These are phyloP conservation scores for Sclerodermus sp. DNA, from an alignment of 2,888 invertebrate genomes.

Conservation along the genomic window DNA sequence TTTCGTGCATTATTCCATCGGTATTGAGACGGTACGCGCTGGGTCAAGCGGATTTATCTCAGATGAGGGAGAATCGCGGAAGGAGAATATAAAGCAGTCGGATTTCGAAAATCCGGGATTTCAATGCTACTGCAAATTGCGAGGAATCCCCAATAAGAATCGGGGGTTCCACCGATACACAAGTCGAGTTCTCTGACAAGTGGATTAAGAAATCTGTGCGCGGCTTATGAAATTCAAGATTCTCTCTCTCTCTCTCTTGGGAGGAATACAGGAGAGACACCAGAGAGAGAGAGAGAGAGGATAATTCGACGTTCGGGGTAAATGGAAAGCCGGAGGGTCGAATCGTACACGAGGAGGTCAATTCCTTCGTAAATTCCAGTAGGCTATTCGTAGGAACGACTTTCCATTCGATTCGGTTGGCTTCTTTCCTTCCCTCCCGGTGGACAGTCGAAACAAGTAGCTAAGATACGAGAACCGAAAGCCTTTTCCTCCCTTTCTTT, in stretches of 20 bases:
- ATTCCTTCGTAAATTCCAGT: slow-evolving; percentile 40
- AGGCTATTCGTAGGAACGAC: slow-evolving; percentile 40
- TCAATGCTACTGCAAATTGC: too few relatives aligned
- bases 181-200: too few relatives aligned
- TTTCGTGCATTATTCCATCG: too few relatives aligned
- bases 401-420: slow-evolving; percentile 39
- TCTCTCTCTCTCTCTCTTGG: slow-evolving; percentile 6
- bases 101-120: too few relatives aligned
- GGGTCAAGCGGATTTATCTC: too few relatives aligned
- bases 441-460: slow-evolving; percentile 26
- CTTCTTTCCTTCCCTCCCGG: slow-evolving; percentile 22
- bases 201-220: slow-evolving; percentile 33
- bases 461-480: slow-evolving; percentile 13
- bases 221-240: slow-evolving; percentile 28
- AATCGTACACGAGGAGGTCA: slow-evolving; percentile 26
- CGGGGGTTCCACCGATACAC: too few relatives aligned
- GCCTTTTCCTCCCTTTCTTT: neutral
- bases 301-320: slow-evolving; percentile 7
- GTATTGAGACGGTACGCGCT: too few relatives aligned
- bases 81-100: too few relatives aligned
- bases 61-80: too few relatives aligned
- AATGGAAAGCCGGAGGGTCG: slow-evolving; percentile 28
- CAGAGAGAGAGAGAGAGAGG: neutral
- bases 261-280: slow-evolving; percentile 3
- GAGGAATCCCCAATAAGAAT: too few relatives aligned